Evolutionary conservation across 1,140 invertebrate species (phyloP).

Genomic region (Delia radicum): DNA sequence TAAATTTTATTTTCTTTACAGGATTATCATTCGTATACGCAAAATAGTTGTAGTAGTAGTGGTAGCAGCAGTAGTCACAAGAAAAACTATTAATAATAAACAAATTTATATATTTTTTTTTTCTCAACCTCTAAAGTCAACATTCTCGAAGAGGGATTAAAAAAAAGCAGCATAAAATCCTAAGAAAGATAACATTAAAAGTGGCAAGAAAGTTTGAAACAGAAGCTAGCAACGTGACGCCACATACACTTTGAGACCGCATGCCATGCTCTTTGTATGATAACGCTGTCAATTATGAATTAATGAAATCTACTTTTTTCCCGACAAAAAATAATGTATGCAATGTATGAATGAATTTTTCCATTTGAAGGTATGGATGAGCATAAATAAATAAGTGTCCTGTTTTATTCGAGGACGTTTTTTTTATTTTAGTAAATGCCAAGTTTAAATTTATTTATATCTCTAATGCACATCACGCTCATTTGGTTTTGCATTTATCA

Average conservation of each 20-base stretch:
- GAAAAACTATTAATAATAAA: conserved; percentile 21
- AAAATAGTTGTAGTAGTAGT: background rate
- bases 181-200: background rate
- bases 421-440: background rate
- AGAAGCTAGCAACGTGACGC: conserved; percentile 4
- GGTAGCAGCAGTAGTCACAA: background rate
- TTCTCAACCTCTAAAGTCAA: conserved; percentile 6
- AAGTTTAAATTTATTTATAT: background rate
- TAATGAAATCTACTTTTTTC: conserved; percentile 6
- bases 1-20: background rate
- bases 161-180: background rate
- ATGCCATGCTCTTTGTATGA: background rate
- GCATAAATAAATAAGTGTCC: background rate
- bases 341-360: background rate
- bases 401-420: background rate
- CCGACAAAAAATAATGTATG: no score
- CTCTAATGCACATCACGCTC: background rate
- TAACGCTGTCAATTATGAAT: conserved; percentile 22
- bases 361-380: background rate
- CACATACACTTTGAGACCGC: background rate
- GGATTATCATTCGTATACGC: conserved; percentile 3
- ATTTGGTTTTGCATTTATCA: background rate
- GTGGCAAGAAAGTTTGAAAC: background rate
- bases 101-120: background rate
- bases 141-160: conserved; percentile 8